Percentiles rank a stretch among this genome's conserved stretches.
Evolutionary conservation across 1,140 invertebrate species (phyloP).

Genomic region (Ceratina calcarata): DNA sequence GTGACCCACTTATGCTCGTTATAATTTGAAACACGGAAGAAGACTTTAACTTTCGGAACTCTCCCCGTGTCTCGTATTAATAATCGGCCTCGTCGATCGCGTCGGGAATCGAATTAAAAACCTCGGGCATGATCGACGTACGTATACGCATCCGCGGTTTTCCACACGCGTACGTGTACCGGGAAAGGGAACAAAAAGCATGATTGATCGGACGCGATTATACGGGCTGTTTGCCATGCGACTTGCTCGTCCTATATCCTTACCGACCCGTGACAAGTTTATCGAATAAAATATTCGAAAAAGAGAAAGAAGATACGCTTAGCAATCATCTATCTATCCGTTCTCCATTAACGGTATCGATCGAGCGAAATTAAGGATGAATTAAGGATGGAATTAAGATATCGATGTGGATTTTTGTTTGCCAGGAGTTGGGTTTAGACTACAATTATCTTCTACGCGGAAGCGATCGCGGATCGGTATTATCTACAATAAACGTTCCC

Average conservation of each 20-base stretch:
- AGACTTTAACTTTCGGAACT: conserved; percentile 41
- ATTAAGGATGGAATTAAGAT: too few species aligned
- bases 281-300: conserved; percentile 3
- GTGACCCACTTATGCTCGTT: conserved; percentile 58
- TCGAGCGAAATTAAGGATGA: background rate
- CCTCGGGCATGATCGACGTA: background rate
- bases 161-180: background rate
- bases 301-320: background rate
- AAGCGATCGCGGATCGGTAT: conserved; percentile 36
- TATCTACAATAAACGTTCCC: conserved; percentile 46
- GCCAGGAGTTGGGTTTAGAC: background rate
- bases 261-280: background rate
- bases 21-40: conserved; percentile 53
- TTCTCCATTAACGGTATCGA: background rate
- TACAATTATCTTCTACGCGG: conserved; percentile 34
- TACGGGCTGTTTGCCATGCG: background rate
- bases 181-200: background rate
- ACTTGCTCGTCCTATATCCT: background rate
- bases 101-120: conserved; percentile 12
- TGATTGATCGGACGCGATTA: background rate
- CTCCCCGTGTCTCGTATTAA: conserved; percentile 7
- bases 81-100: conserved; percentile 4
- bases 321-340: background rate
- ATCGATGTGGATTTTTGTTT: background rate
- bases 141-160: background rate